Evolutionary conservation across 2,888 invertebrate species (phyloP).

Genomic region (Thera obeliscata): DNA sequence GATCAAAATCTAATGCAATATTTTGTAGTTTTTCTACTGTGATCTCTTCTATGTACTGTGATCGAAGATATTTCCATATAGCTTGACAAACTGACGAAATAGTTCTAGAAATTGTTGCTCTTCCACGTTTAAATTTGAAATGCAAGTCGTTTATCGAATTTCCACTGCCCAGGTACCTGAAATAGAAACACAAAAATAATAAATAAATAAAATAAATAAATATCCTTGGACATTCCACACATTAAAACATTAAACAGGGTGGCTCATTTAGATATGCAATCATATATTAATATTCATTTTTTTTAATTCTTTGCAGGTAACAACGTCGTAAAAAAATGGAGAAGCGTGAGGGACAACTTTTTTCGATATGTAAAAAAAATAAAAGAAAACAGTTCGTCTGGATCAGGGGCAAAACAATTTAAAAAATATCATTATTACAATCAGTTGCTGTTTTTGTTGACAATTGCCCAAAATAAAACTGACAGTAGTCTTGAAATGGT

Average conservation of each 20-base stretch:
- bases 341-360: conserved; percentile 44
- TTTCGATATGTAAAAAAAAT: conserved; percentile 33
- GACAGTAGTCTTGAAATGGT: too few species aligned
- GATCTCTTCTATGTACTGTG: conserved; percentile 26
- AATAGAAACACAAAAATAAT: conserved; percentile 32
- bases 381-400: conserved; percentile 35
- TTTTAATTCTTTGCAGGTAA: conserved; percentile 43
- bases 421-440: too few species aligned
- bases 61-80: conserved; percentile 26
- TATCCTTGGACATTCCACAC: too few species aligned
- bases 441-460: too few species aligned
- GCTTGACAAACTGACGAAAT: conserved; percentile 31
- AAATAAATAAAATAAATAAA: neutral
- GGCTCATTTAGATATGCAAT: too few species aligned
- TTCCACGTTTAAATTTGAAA: conserved; percentile 43
- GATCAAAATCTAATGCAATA: conserved; percentile 27
- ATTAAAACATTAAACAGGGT: too few species aligned
- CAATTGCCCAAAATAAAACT: too few species aligned
- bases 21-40: conserved; percentile 15
- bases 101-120: conserved; percentile 33
- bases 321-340: conserved; percentile 44
- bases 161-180: conserved; percentile 44
- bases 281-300: conserved; percentile 1
- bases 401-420: conserved; percentile 12
- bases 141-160: conserved; percentile 44